phyloP scores from a whole-genome alignment of 2,888 invertebrate genomes.

The Troilus luridus region DNA sequence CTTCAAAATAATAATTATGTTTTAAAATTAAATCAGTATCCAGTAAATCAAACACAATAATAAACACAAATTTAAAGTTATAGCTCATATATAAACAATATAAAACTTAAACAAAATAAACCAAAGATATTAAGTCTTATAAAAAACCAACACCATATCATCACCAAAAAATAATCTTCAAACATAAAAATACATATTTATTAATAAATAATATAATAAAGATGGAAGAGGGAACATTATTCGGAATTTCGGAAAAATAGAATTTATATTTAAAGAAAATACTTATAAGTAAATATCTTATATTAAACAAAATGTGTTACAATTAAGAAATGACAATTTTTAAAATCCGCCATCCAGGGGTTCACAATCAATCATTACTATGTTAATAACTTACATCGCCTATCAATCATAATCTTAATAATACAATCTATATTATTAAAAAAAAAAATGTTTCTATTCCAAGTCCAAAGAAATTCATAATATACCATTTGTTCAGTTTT shows the following conservation, averaged over 20 bases:
- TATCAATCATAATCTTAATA: too few relatives aligned
- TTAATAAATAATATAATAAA: background rate
- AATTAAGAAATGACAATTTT: background rate
- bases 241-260: background rate
- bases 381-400: background rate
- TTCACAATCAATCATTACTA: background rate
- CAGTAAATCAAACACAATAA: too few relatives aligned
- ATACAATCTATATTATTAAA: too few relatives aligned
- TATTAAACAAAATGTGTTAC: too few relatives aligned
- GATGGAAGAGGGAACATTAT: background rate
- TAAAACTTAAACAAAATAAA: background rate
- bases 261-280: background rate
- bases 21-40: background rate
- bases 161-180: background rate
- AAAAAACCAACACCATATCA: background rate
- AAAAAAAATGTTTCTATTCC: too few relatives aligned
- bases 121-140: background rate
- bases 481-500: too few relatives aligned
- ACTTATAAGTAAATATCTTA: too few relatives aligned
- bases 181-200: background rate
- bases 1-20: background rate
- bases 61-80: too few relatives aligned
- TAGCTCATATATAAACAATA: background rate
- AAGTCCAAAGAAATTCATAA: too few relatives aligned
- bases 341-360: background rate